Base-by-base conservation (phyloP, 1,140 invertebrate genomes). In the Alviniconcha marisindica region DNA sequence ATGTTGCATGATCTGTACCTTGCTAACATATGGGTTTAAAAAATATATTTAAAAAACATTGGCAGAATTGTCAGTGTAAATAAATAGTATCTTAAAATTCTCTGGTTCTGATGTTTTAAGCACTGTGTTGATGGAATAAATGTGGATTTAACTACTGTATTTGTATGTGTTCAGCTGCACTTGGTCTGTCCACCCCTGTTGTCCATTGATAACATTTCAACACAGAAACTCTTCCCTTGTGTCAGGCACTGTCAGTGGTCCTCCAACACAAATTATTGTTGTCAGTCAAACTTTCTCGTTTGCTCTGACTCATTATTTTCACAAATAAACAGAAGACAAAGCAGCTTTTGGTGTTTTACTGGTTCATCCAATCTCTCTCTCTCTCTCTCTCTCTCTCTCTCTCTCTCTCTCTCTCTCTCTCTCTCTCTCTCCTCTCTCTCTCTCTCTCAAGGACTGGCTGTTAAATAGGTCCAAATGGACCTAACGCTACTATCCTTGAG, bases 271-370 rank as follows among this genome's bases (percentile, higher is more conserved):
- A 71, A 71, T 71, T 40, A 71, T 71, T 40, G 69, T 71, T 36
- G 69, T 71, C 69, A 71, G 69, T 10, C 69, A 71, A 33, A 71
- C 69, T 14, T 71, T 38, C 69, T 71, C 33, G 36, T 71, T 40
- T 71, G 36, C 33, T 14, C 36, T 40, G 36, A 40, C 36, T 21
- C 5, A 24, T 71, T 71, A 71, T 71, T 71, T 71, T 71, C 69
- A 71, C 69, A 71, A 71, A 71, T 71, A 71, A 71, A 71, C 69
- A 71, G 69, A 71, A 71, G 69, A 33, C 69, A 40, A 71, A 71
- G 36, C 31, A 3, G 63, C 4, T 69, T 69, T 10, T 66, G 24
- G 14, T 33, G 31, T 66, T 66, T 0, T 15, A 31, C 24, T 31
- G 14, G 63, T 66, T 33, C 33, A 0, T 33, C 5, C 15, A 5